These are phyloP conservation scores for Catalaphyllia jardinei DNA, from an alignment of 64 coral and sea anemone species.

Conservation along the genomic window DNA sequence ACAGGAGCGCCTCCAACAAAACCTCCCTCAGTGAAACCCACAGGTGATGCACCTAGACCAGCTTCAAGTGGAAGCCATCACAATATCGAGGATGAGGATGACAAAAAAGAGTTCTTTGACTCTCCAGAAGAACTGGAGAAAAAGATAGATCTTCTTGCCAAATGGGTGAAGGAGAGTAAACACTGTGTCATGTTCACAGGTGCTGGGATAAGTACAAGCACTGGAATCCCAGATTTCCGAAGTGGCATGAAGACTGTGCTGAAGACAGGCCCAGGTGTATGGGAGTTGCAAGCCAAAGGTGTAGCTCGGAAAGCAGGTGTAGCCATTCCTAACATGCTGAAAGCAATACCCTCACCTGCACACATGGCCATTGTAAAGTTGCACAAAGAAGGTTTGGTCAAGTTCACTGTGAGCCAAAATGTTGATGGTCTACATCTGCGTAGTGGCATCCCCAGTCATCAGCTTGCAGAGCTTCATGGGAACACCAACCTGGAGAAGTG, in stretches of 20 bases:
- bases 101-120: constrained; percentile 85
- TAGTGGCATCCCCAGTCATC: constrained; percentile 61
- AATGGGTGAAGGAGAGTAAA: constrained; percentile 78
- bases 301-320: constrained; percentile 25
- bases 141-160: constrained; percentile 60
- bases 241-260: constrained; percentile 83
- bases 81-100: constrained; percentile 75
- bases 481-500: constrained; percentile 80
- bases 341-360: constrained; percentile 39
- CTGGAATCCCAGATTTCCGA: constrained; percentile 84
- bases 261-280: constrained; percentile 75
- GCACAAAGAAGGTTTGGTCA: constrained; percentile 60
- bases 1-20: constrained; percentile 12
- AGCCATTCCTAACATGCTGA: not conserved
- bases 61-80: constrained; percentile 39
- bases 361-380: constrained; percentile 78
- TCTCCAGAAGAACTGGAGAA: constrained; percentile 49
- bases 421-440: constrained; percentile 71
- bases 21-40: constrained; percentile 1
- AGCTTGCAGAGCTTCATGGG: constrained; percentile 69
- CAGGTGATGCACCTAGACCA: not conserved
- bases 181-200: constrained; percentile 72
- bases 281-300: constrained; percentile 74
- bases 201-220: constrained; percentile 85
- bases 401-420: constrained; percentile 82